Evolutionary conservation across 2,113 vertebrate genomes (phyloP).

Genomic region (Pomatostomus ruficeps): DNA sequence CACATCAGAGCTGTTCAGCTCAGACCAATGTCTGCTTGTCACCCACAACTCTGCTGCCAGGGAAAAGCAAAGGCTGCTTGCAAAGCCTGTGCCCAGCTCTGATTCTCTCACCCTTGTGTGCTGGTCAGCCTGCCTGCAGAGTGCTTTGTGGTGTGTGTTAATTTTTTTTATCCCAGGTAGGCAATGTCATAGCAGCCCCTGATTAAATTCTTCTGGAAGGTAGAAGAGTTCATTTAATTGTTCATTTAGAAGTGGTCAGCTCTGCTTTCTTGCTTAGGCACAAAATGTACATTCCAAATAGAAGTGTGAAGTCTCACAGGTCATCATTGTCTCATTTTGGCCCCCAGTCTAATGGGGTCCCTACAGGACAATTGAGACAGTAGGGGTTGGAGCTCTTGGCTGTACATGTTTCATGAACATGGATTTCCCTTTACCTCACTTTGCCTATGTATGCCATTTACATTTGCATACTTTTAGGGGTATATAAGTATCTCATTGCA

Average conservation of each 20-base stretch:
- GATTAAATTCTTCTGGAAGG: not conserved
- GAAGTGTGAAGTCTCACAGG: not conserved
- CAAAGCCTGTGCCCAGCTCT: not conserved
- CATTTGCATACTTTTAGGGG: not conserved
- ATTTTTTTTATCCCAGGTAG: not conserved
- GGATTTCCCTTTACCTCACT: not conserved
- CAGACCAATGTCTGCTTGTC: fast-evolving
- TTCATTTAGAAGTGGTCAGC: not conserved
- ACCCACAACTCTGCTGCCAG: not conserved
- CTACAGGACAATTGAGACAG: not conserved
- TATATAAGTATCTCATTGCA: not conserved
- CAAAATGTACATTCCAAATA: not conserved
- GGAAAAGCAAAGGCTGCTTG: not conserved
- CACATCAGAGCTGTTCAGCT: not conserved
- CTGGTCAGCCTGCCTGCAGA: not conserved
- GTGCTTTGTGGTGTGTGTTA: fast-evolving
- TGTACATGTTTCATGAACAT: not conserved
- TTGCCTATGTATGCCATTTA: not conserved
- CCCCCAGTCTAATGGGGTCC: not conserved
- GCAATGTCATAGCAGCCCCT: not conserved
- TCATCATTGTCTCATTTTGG: not conserved
- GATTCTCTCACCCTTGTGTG: not conserved
- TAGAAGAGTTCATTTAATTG: not conserved
- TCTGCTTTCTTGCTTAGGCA: not conserved
- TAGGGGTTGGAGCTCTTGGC: not conserved